phyloP scores from a whole-genome alignment of 1,140 invertebrate species.

The Pseudomyrmex dendroicus region DNA sequence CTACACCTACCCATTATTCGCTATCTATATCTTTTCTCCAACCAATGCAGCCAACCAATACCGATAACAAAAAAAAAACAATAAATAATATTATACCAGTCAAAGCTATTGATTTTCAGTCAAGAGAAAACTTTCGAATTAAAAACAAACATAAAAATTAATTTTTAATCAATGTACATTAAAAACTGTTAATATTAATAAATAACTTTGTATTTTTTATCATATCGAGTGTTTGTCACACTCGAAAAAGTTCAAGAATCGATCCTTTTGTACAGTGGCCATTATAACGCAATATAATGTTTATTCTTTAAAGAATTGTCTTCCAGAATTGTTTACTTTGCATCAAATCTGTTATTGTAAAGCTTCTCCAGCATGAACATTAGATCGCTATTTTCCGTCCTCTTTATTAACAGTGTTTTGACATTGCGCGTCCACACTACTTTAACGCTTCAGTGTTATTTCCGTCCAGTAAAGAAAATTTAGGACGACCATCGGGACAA shows the following conservation, averaged over 20 bases:
- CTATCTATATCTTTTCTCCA: not conserved
- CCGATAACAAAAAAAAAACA: not conserved
- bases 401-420: not conserved
- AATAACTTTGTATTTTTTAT: no score
- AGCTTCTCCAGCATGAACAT: not conserved
- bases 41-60: not conserved
- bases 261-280: not conserved
- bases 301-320: not conserved
- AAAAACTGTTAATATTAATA: no score
- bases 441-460: slow-evolving; percentile 33
- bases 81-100: not conserved
- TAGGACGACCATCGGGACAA: slow-evolving; percentile 37
- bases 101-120: not conserved
- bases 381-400: slow-evolving; percentile 11
- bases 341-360: no score
- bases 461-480: slow-evolving; percentile 51
- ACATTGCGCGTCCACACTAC: slow-evolving; percentile 23
- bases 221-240: no score
- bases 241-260: no score
- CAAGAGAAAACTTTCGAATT: not conserved
- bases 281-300: not conserved
- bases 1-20: not conserved
- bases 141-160: not conserved
- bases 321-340: not conserved
- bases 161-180: not conserved